These are phyloP conservation scores for Capra hircus DNA, from an alignment of 2,113 vertebrate genomes.

Conservation along the genomic window DNA sequence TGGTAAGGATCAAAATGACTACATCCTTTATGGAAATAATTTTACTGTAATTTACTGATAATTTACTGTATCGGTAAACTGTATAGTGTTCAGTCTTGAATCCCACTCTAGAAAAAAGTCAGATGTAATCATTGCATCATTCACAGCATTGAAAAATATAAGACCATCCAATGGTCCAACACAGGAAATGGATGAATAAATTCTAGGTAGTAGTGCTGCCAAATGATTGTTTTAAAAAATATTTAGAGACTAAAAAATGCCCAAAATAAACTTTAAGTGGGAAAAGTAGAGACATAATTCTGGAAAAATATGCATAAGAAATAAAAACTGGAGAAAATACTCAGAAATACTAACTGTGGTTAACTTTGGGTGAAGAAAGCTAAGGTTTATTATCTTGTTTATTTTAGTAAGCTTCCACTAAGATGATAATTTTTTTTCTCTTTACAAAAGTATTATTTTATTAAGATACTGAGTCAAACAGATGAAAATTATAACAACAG, in stretches of 20 bases:
- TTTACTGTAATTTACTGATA: background rate
- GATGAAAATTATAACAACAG: background rate
- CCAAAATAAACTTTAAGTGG: background rate
- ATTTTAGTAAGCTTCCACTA: background rate
- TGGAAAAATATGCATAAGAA: background rate
- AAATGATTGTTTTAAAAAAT: background rate
- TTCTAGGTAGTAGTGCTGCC: background rate
- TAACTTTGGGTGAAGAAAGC: background rate
- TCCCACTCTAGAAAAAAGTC: background rate
- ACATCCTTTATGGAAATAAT: background rate
- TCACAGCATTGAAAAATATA: background rate
- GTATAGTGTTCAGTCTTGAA: background rate
- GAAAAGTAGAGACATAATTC: background rate
- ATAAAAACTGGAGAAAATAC: background rate
- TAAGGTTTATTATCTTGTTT: background rate
- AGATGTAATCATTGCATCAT: background rate
- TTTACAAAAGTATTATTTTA: background rate
- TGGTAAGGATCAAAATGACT: background rate
- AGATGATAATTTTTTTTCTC: background rate
- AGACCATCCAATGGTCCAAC: background rate
- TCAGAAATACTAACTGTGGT: background rate
- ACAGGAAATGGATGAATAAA: background rate
- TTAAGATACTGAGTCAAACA: background rate
- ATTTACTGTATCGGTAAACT: background rate
- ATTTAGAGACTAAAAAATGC: background rate